A percentile compares a stretch with the other conserved stretches of the same genome.
Evolutionary conservation across 2,797 vertebrate species (phyloP).

Genomic region (Steatocranus sp.): DNA sequence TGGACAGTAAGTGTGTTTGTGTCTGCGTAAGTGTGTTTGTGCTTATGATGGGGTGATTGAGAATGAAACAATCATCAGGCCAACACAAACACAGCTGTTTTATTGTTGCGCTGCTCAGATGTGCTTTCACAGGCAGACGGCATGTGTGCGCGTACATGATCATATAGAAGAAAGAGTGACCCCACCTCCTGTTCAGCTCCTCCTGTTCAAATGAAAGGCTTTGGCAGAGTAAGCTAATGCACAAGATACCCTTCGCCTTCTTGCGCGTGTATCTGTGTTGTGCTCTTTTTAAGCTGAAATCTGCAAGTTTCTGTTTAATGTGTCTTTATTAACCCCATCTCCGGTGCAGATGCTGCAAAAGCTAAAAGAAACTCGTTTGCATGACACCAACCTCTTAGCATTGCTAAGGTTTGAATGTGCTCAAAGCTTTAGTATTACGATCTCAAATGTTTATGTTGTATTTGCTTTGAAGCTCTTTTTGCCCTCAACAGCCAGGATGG

Average conservation of each 20-base stretch:
- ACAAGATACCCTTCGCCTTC: not conserved
- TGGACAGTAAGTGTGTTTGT: constrained; percentile 24
- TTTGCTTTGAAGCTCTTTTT: not conserved
- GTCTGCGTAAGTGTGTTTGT: constrained; percentile 20
- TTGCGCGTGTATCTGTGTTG: not conserved
- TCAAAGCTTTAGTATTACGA: not conserved
- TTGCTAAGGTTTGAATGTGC: not conserved
- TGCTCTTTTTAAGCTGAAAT: not conserved
- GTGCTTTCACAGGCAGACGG: constrained; percentile 75
- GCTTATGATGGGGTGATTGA: constrained; percentile 58
- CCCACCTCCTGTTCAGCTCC: constrained; percentile 68
- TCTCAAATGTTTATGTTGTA: not conserved
- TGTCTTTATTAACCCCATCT: not conserved
- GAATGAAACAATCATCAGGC: constrained; percentile 75
- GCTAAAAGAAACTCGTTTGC: not conserved
- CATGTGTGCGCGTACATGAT: constrained; percentile 19
- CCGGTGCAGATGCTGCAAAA: not conserved
- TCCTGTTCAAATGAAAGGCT: constrained; percentile 48
- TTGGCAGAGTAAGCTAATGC: constrained; percentile 14
- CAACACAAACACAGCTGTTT: constrained; percentile 85
- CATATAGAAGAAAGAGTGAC: constrained; percentile 46
- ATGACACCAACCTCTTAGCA: not conserved
- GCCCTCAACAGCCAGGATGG: not conserved
- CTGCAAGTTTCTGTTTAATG: not conserved
- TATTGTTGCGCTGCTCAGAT: constrained; percentile 80